phyloP scores from a whole-genome alignment of 2,113 vertebrate genomes.

The Leptobrachium leishanense region DNA sequence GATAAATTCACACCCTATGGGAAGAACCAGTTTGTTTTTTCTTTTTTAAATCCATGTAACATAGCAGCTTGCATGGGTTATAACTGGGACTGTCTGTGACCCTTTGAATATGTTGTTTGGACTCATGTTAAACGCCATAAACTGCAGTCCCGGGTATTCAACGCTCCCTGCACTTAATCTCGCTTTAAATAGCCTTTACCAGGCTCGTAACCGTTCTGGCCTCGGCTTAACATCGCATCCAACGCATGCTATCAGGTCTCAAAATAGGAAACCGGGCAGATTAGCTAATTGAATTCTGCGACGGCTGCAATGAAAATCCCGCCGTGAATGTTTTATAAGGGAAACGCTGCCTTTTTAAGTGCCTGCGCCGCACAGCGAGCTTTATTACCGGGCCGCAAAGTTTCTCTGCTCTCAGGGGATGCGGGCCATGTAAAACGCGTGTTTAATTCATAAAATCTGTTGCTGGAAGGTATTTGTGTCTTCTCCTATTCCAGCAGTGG shows the following conservation, averaged over 20 bases:
- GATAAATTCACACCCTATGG: no score
- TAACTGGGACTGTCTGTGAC: no score
- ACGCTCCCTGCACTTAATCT: no score
- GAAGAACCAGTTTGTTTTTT: no score
- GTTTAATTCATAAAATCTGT: conserved; percentile 31
- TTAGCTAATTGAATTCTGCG: conserved; percentile 33
- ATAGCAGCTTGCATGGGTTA: no score
- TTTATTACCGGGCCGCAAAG: conserved; percentile 15
- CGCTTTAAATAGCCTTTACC: background rate
- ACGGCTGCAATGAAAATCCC: conserved; percentile 22
- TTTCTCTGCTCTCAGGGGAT: background rate
- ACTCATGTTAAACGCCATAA: no score
- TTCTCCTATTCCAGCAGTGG: conserved; percentile 16
- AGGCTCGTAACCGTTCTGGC: conserved; percentile 31
- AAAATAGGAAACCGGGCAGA: conserved; percentile 39
- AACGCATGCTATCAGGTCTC: conserved; percentile 23
- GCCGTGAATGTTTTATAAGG: conserved; percentile 43
- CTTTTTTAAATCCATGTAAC: no score
- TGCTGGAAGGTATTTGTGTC: conserved; percentile 30
- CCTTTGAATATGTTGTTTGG: no score
- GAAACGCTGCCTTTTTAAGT: background rate
- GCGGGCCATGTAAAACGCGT: background rate
- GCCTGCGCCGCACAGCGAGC: background rate
- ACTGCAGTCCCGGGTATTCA: no score
- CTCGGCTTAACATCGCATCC: conserved; percentile 27